A percentile compares a stretch with the other conserved stretches of the same genome.
Evolutionary conservation across 2,113 vertebrate genomes (phyloP).

Genomic region (Sminthopsis crassicaudata): DNA sequence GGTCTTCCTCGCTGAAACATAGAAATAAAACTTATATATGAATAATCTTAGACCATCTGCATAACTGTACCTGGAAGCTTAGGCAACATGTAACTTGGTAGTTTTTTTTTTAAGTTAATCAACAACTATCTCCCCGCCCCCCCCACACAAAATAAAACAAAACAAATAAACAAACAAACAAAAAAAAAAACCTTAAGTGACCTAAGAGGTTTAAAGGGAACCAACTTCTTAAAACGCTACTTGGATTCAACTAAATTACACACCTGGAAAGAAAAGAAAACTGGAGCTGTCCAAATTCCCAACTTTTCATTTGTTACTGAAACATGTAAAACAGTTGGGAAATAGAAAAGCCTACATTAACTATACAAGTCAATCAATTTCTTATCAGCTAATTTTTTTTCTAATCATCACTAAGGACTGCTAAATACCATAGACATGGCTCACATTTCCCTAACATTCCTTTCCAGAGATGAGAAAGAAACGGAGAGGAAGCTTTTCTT

Average conservation of each 20-base stretch:
- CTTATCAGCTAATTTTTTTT: background rate
- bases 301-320: background rate
- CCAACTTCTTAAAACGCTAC: background rate
- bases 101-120: background rate
- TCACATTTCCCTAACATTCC: constrained; percentile 66
- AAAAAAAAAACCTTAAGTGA: too few species aligned
- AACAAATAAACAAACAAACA: too few species aligned
- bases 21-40: background rate
- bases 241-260: background rate
- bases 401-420: constrained; percentile 1
- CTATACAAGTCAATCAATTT: constrained; percentile 49
- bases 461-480: constrained; percentile 68
- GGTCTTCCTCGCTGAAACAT: background rate
- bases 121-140: background rate
- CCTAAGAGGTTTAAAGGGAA: background rate
- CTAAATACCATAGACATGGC: constrained; percentile 45
- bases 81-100: background rate
- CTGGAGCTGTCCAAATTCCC: background rate
- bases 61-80: background rate
- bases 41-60: background rate
- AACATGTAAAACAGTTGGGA: background rate
- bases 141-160: background rate
- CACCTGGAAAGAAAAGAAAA: background rate
- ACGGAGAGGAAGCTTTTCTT: constrained; percentile 58
- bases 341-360: background rate